Percentiles rank a stretch among this genome's conserved stretches.
Conservation (phyloP, 2,113 vertebrate genomes). For the Hoplias malabaricus region DNA sequence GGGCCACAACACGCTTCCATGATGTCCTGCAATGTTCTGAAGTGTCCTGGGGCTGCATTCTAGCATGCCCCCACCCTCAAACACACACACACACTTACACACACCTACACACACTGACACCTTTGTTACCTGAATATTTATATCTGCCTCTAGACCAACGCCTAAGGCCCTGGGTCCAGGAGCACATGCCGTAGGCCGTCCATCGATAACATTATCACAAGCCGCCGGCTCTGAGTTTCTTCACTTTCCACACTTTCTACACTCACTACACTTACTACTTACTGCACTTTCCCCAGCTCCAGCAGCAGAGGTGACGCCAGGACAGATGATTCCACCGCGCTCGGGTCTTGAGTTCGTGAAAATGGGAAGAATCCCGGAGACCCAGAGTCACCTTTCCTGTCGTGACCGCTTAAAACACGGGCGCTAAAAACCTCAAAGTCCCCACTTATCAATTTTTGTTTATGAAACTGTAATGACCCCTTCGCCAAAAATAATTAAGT, state of each 20-base stretch:
- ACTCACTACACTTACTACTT: too few species aligned
- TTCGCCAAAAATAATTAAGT: slow-evolving; percentile 54
- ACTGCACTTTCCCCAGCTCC: too few species aligned
- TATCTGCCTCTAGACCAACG: background rate
- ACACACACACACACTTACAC: background rate
- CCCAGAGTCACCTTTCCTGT: background rate
- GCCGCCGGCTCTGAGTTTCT: background rate
- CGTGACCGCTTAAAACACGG: slow-evolving; percentile 2
- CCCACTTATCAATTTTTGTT: slow-evolving; percentile 26
- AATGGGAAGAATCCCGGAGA: background rate
- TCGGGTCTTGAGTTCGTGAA: too few species aligned
- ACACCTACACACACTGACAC: background rate
- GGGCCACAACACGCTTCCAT: background rate
- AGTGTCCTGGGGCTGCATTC: slow-evolving; percentile 40
- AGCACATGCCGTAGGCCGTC: background rate
- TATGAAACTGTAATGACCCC: slow-evolving; percentile 42
- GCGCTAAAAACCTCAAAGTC: slow-evolving; percentile 12
- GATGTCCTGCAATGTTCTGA: slow-evolving; percentile 31
- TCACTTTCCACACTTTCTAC: too few species aligned
- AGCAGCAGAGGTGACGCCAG: background rate
- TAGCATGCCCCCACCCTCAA: background rate
- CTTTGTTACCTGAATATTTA: slow-evolving; percentile 24
- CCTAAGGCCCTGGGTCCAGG: background rate
- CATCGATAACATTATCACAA: background rate
- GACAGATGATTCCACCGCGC: background rate